These are phyloP conservation scores for Daktulosphaira vitifoliae DNA, from an alignment of 1,140 invertebrate species.

Conservation along the genomic window DNA sequence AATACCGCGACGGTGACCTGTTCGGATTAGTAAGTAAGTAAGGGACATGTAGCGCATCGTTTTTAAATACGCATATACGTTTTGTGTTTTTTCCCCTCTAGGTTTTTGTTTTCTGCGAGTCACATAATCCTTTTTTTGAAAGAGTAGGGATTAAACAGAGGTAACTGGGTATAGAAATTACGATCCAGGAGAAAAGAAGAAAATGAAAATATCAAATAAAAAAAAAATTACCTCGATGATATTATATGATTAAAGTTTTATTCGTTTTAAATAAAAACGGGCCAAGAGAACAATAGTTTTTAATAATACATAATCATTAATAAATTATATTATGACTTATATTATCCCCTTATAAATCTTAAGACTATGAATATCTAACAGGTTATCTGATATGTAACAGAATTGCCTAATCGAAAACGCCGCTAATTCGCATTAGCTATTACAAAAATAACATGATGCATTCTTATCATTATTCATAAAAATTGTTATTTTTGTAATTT, in stretches of 20 bases:
- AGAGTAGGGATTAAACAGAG: slow-evolving; percentile 22
- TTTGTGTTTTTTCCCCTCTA: slow-evolving; percentile 13
- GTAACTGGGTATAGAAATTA: not conserved
- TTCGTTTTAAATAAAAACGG: not conserved
- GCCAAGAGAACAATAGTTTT: too few species aligned
- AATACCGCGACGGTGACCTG: slow-evolving; percentile 21
- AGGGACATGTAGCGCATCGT: slow-evolving; percentile 23
- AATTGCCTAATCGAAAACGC: too few species aligned
- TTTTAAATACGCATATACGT: slow-evolving; percentile 25
- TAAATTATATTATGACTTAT: not conserved
- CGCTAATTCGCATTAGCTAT: too few species aligned
- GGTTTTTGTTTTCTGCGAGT: slow-evolving; percentile 15
- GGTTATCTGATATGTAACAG: too few species aligned
- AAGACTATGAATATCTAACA: too few species aligned
- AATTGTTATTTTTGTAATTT: too few species aligned
- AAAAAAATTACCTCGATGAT: not conserved
- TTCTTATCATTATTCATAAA: too few species aligned
- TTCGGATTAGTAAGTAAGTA: slow-evolving; percentile 31
- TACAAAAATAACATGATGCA: too few species aligned
- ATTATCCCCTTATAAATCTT: not conserved
- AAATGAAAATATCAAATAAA: slow-evolving; percentile 26
- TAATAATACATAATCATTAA: too few species aligned
- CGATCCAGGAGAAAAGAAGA: not conserved
- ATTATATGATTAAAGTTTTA: not conserved
- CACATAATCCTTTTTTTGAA: slow-evolving; percentile 30